phyloP scores from a whole-genome alignment of 2,113 vertebrate species.

The Ochotona princeps region DNA sequence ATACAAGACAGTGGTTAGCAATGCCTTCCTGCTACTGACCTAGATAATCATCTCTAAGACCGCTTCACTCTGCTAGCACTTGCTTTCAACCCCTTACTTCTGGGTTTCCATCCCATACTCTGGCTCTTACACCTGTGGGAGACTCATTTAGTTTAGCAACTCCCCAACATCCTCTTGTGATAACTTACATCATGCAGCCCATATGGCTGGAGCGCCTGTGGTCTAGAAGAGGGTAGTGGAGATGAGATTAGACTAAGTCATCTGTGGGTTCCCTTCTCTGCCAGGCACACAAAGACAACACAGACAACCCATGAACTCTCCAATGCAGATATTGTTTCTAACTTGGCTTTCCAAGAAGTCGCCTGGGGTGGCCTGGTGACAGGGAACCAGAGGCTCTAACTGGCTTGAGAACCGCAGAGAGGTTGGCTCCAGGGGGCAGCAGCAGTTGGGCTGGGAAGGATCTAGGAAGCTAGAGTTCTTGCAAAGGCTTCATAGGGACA shows the following conservation, averaged over 20 bases:
- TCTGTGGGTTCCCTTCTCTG: background rate
- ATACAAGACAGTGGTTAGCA: background rate
- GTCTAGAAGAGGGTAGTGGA: background rate
- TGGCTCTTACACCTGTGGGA: background rate
- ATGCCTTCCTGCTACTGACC: background rate
- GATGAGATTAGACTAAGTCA: background rate
- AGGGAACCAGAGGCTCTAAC: background rate
- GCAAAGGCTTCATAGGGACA: background rate
- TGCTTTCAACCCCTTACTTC: background rate
- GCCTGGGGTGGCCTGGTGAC: background rate
- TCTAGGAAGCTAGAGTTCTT: background rate
- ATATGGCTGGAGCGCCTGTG: background rate
- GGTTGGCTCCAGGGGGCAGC: too few relatives aligned
- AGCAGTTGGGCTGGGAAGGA: background rate
- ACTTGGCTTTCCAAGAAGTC: background rate
- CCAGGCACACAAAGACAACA: background rate
- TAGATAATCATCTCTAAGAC: background rate
- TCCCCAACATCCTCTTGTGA: background rate
- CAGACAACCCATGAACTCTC: background rate
- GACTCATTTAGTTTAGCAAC: background rate
- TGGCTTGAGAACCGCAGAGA: background rate
- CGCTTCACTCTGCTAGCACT: background rate
- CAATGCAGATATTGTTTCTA: background rate
- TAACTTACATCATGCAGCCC: background rate
- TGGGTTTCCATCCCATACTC: background rate